Base-by-base conservation (phyloP, 23 tunicate species). In the Phallusia fumigata region DNA sequence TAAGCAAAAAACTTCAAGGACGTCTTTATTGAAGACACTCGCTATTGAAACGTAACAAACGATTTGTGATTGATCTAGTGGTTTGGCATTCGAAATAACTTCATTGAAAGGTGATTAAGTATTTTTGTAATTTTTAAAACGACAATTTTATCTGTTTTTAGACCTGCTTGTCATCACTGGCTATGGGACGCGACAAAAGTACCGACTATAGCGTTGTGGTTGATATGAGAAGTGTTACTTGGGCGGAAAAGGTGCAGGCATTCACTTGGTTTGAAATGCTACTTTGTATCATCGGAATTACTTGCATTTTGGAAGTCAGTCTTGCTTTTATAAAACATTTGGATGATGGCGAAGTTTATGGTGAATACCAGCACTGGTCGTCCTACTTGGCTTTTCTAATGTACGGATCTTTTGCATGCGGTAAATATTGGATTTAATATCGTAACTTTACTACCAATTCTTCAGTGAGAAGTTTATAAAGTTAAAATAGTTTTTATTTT, bases 261-360 rank as follows among this genome's bases (percentile, higher is more conserved):
- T 80, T 81, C 15, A 65, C 84, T 65, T 26, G 30, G 22, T 65
- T 81, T 34, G 84, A 81, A 69, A 19, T 81, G 32, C 11, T 81
- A 52, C 53, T 81, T n/a, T 35, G 72, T 36, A 12, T 81, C 31
- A 0, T 81, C 33, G 76, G 34, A 1, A 65, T 65, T 5, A 35
- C 53, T 33, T 69, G 53, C 84, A 1, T 65, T 32, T 28, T 81
- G 32, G 77, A 81, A 22, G 77, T 31, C 22, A 32, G 76, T 24
- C 52, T 81, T 33, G 76, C 33, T 19, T 19, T 65, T 13, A 12
- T 81, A 64, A 65, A 65, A 36, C 32, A 69, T n/a, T 65, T 33
- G 52, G 10, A 58, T 11, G 53, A 22, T 19, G 73, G 33, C 33
- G 31, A 34, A 0, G 84, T 52, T 11, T 36, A n/a, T 24, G 12